phyloP scores from a whole-genome alignment of 2,888 invertebrate species.

The Didymodactylos carnosus region DNA sequence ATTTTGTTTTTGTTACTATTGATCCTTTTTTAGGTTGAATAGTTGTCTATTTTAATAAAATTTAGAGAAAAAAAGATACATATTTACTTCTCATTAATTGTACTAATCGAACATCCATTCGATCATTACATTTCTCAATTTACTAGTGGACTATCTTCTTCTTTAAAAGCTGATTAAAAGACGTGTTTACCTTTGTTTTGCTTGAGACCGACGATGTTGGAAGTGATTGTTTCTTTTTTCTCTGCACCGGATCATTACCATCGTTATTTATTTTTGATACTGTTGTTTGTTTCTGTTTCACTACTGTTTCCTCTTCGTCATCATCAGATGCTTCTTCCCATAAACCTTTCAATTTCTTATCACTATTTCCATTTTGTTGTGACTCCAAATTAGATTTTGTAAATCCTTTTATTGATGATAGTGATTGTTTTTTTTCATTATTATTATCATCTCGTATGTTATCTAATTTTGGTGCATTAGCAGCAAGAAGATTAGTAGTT shows the following conservation, averaged over 20 bases:
- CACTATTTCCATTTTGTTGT: neutral
- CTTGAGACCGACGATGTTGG: too few relatives aligned
- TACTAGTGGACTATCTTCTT: too few relatives aligned
- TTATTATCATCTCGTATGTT: neutral
- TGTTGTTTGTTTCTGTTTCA: too few relatives aligned
- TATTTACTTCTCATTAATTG: too few relatives aligned
- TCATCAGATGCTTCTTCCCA: neutral
- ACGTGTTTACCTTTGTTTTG: too few relatives aligned
- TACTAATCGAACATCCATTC: too few relatives aligned
- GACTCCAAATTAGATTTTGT: neutral
- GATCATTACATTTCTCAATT: too few relatives aligned
- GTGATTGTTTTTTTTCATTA: neutral
- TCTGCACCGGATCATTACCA: neutral
- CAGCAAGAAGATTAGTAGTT: neutral
- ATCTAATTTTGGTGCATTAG: neutral
- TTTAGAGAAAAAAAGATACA: too few relatives aligned
- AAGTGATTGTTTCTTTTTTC: neutral
- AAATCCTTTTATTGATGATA: neutral
- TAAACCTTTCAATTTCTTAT: neutral
- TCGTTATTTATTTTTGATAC: too few relatives aligned
- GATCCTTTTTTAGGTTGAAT: too few relatives aligned
- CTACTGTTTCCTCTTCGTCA: neutral
- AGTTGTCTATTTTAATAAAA: too few relatives aligned
- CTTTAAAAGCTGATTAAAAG: too few relatives aligned
- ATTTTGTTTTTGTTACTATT: neutral